Percentiles rank a stretch among this genome's conserved stretches.
Conservation (phyloP, 2,888 invertebrate genomes). For the Eupeodes latifasciatus region DNA sequence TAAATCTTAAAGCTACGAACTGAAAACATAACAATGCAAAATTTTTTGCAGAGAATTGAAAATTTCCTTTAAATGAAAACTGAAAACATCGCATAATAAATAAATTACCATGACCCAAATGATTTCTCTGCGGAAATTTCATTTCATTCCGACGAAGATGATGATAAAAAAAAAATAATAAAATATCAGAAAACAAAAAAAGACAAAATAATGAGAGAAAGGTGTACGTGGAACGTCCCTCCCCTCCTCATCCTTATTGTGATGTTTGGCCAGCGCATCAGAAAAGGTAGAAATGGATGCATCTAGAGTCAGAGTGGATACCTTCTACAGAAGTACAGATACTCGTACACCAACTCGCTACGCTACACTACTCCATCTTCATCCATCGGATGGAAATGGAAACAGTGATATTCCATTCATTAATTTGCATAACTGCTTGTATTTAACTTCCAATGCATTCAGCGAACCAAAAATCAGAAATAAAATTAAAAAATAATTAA, state of each 20-base stretch:
- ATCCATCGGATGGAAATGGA: slow-evolving; percentile 10
- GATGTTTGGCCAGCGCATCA: not conserved
- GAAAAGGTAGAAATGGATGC: not conserved
- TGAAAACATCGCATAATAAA: not conserved
- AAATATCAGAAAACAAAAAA: not conserved
- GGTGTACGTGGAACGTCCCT: not conserved
- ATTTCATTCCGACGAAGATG: slow-evolving; percentile 6
- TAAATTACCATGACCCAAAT: slow-evolving; percentile 34
- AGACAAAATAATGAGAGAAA: not conserved
- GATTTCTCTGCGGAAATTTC: slow-evolving; percentile 18
- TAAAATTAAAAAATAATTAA: slow-evolving; percentile 68
- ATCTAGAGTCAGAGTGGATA: too few species aligned
- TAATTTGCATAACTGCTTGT: slow-evolving; percentile 54
- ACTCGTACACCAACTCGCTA: not conserved
- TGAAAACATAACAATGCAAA: too few species aligned
- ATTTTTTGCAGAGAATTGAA: too few species aligned
- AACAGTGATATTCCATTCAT: slow-evolving; percentile 26
- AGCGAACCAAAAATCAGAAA: slow-evolving; percentile 60
- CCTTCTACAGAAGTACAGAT: too few species aligned
- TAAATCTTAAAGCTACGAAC: too few species aligned
- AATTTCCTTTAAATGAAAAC: too few species aligned
- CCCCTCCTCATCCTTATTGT: not conserved
- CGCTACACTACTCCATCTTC: slow-evolving; percentile 16
- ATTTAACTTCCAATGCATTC: slow-evolving; percentile 50
- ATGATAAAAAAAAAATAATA: not conserved